A percentile compares a stretch with the other conserved stretches of the same genome.
Evolutionary conservation across 35 echinoderm and acorn worm genomes (phyloP).

Genomic region (Anneissia japonica): DNA sequence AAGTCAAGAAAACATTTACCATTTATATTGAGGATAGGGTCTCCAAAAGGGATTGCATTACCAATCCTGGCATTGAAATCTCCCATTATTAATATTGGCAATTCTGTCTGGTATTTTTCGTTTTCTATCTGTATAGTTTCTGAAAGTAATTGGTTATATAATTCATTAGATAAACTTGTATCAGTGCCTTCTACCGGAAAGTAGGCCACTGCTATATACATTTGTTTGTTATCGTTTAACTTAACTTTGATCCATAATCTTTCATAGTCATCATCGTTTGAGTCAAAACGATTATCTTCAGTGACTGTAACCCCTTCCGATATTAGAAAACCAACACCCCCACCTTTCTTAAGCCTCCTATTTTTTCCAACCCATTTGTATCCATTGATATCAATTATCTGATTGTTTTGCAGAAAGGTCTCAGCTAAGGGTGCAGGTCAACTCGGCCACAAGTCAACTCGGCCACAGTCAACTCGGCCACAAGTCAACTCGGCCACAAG

Average conservation of each 20-base stretch:
- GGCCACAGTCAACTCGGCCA: too few species aligned
- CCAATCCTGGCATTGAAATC: constrained; percentile 16
- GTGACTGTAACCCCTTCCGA: not conserved
- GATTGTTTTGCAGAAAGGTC: not conserved
- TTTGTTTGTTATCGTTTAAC: not conserved
- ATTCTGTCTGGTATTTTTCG: not conserved
- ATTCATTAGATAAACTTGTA: not conserved
- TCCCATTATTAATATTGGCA: not conserved
- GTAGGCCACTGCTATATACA: constrained; percentile 6
- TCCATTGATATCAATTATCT: not conserved
- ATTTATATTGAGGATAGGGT: constrained; percentile 1
- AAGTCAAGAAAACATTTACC: not conserved
- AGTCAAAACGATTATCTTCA: constrained; percentile 8
- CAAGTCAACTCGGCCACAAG: too few species aligned
- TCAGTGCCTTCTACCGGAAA: constrained; percentile 15
- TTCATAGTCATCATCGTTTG: not conserved
- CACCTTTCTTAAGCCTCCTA: not conserved
- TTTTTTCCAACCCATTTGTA: constrained; percentile 7
- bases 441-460: too few species aligned
- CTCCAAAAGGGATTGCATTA: not conserved
- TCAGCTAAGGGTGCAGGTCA: too few species aligned
- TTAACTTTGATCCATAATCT: constrained; percentile 2
- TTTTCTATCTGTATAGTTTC: not conserved
- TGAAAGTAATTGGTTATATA: not conserved
- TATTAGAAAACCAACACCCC: constrained; percentile 7